Evolutionary conservation across 2,888 invertebrate species (phyloP).

Genomic region (Pyrocoelia pectoralis): DNA sequence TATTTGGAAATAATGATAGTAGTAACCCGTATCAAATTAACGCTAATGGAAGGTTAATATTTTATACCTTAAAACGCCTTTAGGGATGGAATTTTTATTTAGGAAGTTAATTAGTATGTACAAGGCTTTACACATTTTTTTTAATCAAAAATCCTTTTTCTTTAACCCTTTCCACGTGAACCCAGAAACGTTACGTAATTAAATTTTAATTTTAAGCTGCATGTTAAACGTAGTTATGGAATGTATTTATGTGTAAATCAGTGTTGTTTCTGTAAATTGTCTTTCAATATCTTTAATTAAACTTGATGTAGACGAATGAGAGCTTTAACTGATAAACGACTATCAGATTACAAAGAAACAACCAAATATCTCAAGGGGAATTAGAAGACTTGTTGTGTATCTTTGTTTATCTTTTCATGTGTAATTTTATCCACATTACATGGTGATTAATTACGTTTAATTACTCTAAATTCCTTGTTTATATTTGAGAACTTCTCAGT

Average conservation of each 20-base stretch:
- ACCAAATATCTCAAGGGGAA: neutral
- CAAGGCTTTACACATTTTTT: neutral
- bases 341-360: conserved; percentile 1
- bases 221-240: neutral
- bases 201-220: too few relatives aligned
- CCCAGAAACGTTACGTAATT: too few relatives aligned
- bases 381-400: neutral
- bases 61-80: neutral
- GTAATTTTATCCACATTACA: conserved; percentile 3
- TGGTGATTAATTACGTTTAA: neutral
- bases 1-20: conserved; percentile 6
- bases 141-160: neutral
- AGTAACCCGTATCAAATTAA: neutral
- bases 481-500: too few relatives aligned
- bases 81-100: neutral
- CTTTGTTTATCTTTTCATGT: conserved; percentile 1
- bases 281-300: conserved; percentile 8
- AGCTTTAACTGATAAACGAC: neutral
- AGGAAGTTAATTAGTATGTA: neutral
- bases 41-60: conserved; percentile 7
- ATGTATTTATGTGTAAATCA: neutral
- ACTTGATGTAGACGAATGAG: neutral
- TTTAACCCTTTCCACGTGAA: neutral
- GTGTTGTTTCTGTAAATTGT: neutral
- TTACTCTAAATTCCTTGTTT: neutral